Conservation (phyloP, 1,140 invertebrate species). For the Arion vulgaris region DNA sequence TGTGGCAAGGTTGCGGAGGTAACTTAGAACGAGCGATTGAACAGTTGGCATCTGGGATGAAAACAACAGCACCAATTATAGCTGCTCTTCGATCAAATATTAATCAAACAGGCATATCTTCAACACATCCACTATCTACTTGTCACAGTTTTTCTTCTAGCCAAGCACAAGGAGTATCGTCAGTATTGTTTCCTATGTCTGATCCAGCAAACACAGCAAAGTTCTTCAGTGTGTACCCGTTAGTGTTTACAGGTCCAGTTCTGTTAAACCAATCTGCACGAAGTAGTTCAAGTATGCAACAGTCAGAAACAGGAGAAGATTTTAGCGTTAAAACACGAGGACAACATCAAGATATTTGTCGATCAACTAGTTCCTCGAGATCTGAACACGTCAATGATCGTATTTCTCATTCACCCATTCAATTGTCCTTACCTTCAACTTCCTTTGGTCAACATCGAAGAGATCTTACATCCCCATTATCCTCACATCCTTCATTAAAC, state of each 20-base stretch:
- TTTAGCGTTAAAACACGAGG: neutral
- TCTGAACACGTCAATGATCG: neutral
- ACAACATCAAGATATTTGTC: neutral
- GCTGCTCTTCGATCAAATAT: neutral
- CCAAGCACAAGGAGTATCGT: neutral
- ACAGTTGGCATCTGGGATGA: conserved; percentile 50
- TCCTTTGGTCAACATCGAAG: neutral
- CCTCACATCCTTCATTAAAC: neutral
- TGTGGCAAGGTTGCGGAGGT: conserved; percentile 61
- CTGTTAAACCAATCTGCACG: neutral
- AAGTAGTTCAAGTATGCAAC: neutral
- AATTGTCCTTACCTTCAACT: neutral
- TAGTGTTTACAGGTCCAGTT: neutral
- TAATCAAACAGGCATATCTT: neutral
- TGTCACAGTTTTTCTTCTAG: neutral
- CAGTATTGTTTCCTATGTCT: neutral
- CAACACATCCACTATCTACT: no score
- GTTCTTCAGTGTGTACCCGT: conserved; percentile 16
- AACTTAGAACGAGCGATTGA: conserved; percentile 56
- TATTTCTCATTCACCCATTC: neutral
- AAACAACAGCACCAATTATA: neutral
- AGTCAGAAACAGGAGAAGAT: neutral
- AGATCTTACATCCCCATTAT: neutral
- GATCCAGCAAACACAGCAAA: neutral
- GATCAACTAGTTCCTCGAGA: neutral